Percentiles rank a stretch among this genome's conserved stretches.
phyloP scores from a whole-genome alignment of 2,888 invertebrate genomes.

The Aplocera efformata region DNA sequence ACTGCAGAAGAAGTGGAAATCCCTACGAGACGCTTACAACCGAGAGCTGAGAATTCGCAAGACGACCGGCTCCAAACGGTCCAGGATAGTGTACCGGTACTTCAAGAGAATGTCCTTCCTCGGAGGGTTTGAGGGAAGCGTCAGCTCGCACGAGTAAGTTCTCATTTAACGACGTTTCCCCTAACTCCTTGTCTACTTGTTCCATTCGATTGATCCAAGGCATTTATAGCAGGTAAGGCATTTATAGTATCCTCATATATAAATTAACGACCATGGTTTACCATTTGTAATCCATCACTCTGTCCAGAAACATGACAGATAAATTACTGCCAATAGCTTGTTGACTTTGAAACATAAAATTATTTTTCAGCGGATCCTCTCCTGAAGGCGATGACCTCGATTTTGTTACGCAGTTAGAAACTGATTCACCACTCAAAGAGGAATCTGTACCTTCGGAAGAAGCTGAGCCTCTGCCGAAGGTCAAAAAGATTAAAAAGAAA shows the following conservation, averaged over 20 bases:
- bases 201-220: no score
- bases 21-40: constrained; percentile 68
- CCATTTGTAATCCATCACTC: no score
- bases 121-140: constrained; percentile 58
- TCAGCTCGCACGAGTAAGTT: constrained; percentile 58
- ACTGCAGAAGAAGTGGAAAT: constrained; percentile 71
- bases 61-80: constrained; percentile 44
- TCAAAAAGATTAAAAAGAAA: constrained; percentile 38
- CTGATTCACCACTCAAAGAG: constrained; percentile 4
- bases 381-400: no score
- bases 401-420: constrained; percentile 4
- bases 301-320: no score
- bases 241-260: no score
- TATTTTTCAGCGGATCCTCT: no score
- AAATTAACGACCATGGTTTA: no score
- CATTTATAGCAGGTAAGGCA: no score
- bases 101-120: constrained; percentile 67
- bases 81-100: constrained; percentile 62
- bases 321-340: no score
- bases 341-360: no score
- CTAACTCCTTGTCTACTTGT: no score
- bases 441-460: constrained; percentile 2
- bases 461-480: constrained; percentile 15
- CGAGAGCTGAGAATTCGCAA: constrained; percentile 58
- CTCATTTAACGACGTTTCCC: no score